Conservation (phyloP, 1,140 invertebrate genomes). For the Cyrtorhinus lividipennis region DNA sequence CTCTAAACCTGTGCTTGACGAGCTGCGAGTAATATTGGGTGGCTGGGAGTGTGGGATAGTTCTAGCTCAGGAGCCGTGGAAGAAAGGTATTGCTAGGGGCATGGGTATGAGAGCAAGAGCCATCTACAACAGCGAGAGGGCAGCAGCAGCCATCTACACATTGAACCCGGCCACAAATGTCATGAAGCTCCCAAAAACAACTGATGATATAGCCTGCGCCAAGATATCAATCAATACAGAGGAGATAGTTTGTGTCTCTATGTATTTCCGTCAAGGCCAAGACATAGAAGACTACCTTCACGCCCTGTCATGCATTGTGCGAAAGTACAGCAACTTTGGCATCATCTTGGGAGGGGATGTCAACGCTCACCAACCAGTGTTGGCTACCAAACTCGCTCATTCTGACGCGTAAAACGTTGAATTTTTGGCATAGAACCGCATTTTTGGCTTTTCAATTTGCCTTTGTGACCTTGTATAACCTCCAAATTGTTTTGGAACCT, state of each 20-base stretch:
- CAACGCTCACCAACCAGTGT: neutral
- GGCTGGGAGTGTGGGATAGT: neutral
- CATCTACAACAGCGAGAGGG: neutral
- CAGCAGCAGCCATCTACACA: neutral
- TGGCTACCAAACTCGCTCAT: no score
- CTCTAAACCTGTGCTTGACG: neutral
- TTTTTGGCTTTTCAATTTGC: no score
- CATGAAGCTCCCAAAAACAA: neutral
- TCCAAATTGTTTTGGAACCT: no score
- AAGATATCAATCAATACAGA: neutral
- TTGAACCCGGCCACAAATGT: neutral
- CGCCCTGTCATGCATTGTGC: neutral
- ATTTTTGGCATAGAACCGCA: no score
- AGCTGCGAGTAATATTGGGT: neutral
- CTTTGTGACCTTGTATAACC: no score
- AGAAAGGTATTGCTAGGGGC: neutral
- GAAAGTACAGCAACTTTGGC: neutral
- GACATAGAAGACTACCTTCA: neutral
- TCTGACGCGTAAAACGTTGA: no score
- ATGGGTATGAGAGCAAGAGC: neutral
- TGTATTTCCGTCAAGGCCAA: neutral
- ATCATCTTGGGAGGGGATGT: neutral
- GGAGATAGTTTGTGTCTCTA: neutral
- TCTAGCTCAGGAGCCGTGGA: neutral
- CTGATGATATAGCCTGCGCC: neutral